A percentile compares a stretch with the other conserved stretches of the same genome.
Evolutionary conservation across 2,888 invertebrate genomes (phyloP).

Genomic region (Lochmaea crataegi): DNA sequence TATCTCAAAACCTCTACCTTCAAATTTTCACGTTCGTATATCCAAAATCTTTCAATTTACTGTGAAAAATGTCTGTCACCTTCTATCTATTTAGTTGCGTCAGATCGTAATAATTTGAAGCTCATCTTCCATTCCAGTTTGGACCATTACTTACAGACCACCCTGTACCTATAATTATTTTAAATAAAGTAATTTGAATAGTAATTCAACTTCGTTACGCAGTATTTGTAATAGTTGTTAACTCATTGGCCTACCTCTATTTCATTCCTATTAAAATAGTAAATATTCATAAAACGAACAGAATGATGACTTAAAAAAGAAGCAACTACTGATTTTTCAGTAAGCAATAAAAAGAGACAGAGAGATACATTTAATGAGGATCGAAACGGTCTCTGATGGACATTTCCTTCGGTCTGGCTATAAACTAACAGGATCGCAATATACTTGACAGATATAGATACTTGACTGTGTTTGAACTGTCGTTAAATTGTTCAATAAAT

Average conservation of each 20-base stretch:
- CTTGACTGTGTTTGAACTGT: conserved; percentile 62
- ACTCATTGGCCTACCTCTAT: background rate
- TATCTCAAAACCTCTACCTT: no score
- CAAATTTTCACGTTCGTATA: no score
- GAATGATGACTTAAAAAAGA: conserved; percentile 13
- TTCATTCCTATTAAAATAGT: background rate
- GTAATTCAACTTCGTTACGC: no score
- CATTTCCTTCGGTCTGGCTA: conserved; percentile 70
- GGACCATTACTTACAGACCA: no score
- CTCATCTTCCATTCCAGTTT: no score
- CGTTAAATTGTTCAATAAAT: conserved; percentile 52
- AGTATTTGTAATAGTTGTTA: background rate
- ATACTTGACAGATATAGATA: conserved; percentile 60
- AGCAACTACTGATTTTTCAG: conserved; percentile 16
- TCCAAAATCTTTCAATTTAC: no score
- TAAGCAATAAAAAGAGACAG: conserved; percentile 63
- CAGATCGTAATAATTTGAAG: no score
- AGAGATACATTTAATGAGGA: conserved; percentile 71
- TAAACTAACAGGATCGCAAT: conserved; percentile 59
- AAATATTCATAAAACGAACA: conserved; percentile 7
- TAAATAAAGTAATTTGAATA: no score
- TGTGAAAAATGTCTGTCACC: no score
- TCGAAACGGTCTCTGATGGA: conserved; percentile 75
- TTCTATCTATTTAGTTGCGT: no score
- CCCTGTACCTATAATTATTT: no score